phyloP scores from a whole-genome alignment of 2,888 invertebrate genomes.

The Dicyrtomina minuta region DNA sequence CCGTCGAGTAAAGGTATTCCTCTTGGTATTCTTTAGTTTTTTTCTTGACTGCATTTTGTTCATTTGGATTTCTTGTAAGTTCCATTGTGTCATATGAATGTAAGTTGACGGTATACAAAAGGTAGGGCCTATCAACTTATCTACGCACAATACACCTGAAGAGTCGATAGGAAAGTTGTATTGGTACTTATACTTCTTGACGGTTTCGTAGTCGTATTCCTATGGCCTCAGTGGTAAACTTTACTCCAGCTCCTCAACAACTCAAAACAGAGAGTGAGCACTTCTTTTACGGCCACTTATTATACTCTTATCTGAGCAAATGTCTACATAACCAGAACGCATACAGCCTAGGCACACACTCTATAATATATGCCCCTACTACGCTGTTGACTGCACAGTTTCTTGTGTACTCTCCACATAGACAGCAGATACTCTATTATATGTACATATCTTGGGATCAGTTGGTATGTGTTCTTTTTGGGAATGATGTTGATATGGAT shows the following conservation, averaged over 20 bases:
- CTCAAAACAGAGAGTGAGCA: neutral
- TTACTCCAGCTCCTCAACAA: too few species aligned
- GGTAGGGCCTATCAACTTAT: constrained; percentile 27
- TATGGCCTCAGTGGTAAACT: too few species aligned
- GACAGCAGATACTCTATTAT: too few species aligned
- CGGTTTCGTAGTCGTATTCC: neutral
- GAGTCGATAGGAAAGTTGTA: constrained; percentile 26
- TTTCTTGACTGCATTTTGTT: constrained; percentile 25
- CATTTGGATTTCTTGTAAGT: constrained; percentile 29
- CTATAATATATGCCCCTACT: too few species aligned
- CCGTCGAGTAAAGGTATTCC: constrained; percentile 23
- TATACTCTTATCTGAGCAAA: neutral
- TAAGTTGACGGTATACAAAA: constrained; percentile 22
- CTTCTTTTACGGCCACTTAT: neutral
- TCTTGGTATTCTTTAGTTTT: constrained; percentile 7
- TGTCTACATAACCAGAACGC: too few species aligned
- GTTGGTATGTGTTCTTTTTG: neutral
- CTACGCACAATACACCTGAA: constrained; percentile 25
- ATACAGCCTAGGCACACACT: neutral
- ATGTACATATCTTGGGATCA: neutral
- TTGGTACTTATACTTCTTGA: neutral
- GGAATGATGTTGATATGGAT: neutral
- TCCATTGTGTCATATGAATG: constrained; percentile 27
- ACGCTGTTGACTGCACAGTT: too few species aligned
- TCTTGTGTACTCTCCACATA: too few species aligned